Evolutionary conservation across 2,113 vertebrate genomes (phyloP).

Genomic region (Danionella cerebrum): DNA sequence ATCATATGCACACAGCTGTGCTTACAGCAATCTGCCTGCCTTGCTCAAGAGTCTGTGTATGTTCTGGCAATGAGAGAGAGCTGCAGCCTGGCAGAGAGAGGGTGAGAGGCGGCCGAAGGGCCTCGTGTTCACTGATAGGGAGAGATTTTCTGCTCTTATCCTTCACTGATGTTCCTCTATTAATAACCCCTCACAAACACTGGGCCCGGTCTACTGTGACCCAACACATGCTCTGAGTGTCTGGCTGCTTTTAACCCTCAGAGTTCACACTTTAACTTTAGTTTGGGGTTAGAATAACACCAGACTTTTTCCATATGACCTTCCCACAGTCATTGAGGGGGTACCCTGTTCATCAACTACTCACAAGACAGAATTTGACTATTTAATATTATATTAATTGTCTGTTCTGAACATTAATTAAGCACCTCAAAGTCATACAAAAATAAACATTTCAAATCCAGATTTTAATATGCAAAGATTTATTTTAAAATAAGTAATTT

Average conservation of each 20-base stretch:
- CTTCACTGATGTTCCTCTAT: conserved; percentile 2
- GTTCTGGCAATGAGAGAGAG: background rate
- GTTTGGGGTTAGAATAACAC: background rate
- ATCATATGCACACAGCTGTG: conserved; percentile 17
- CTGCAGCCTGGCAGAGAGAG: background rate
- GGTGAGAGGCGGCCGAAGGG: background rate
- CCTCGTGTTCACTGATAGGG: conserved; percentile 20
- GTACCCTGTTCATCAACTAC: too few species aligned
- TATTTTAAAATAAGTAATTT: too few species aligned
- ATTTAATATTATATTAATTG: too few species aligned
- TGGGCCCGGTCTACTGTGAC: conserved; percentile 1
- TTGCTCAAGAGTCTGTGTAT: background rate
- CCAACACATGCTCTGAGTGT: conserved; percentile 9
- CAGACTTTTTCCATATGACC: background rate
- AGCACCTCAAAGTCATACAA: too few species aligned
- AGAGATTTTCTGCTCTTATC: conserved; percentile 21
- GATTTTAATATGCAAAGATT: too few species aligned
- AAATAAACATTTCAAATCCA: too few species aligned
- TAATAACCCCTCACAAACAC: conserved; percentile 13
- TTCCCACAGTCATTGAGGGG: background rate
- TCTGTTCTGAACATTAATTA: too few species aligned
- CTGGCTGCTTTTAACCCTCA: conserved; percentile 14
- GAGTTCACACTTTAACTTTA: conserved; percentile 12
- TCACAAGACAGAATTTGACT: too few species aligned
- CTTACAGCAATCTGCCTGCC: conserved; percentile 7